Percentiles rank a stretch among this genome's conserved stretches.
phyloP scores from a whole-genome alignment of 2,888 invertebrate genomes.

The Xestoiulus laeticollis region DNA sequence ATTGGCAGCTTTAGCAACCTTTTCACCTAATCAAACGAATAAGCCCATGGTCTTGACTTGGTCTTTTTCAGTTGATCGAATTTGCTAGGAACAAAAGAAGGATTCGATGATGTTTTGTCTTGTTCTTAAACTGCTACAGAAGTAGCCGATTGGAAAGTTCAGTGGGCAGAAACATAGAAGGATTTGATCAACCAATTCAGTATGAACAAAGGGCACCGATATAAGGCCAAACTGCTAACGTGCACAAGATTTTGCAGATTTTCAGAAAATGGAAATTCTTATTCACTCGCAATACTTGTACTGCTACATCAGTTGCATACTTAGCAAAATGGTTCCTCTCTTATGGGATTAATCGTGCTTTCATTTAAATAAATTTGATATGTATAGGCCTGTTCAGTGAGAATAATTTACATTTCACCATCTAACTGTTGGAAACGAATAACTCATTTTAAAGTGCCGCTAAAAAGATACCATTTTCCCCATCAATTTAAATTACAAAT shows the following conservation, averaged over 20 bases:
- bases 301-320: not conserved
- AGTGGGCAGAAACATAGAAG: not conserved
- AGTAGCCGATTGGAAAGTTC: slow-evolving; percentile 28
- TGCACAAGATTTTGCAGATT: not conserved
- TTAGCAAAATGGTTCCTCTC: not conserved
- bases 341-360: not conserved
- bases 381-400: too few species aligned
- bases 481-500: too few species aligned
- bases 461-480: too few species aligned
- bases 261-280: not conserved
- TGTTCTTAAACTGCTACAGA: not conserved
- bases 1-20: slow-evolving; percentile 1
- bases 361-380: not conserved
- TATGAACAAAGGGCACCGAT: not conserved
- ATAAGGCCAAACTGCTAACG: not conserved
- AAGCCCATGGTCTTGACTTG: not conserved
- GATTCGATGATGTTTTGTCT: not conserved
- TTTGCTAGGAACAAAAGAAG: not conserved
- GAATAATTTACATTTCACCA: too few species aligned
- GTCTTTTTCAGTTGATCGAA: not conserved
- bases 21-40: not conserved
- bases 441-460: too few species aligned
- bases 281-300: not conserved
- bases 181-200: slow-evolving; percentile 2
- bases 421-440: too few species aligned